These are phyloP conservation scores for Meloidogyne hapla DNA, from an alignment of 1,140 invertebrate genomes.

Conservation along the genomic window DNA sequence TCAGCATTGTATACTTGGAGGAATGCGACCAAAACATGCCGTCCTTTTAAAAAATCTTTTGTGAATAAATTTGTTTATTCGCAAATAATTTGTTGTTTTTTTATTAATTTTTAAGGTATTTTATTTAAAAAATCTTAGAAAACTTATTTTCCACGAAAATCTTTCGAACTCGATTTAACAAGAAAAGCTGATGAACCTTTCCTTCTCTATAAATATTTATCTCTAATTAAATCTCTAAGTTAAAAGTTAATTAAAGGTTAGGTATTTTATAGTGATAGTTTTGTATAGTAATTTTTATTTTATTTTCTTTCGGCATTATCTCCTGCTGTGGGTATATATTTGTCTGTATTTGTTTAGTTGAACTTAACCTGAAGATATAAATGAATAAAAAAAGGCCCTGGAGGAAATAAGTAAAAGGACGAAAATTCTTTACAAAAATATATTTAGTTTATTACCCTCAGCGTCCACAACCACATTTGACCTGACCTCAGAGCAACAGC, in stretches of 20 bases:
- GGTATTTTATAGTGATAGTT: too few species aligned
- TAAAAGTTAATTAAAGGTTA: too few species aligned
- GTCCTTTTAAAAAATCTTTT: constrained; percentile 3
- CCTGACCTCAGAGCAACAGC: constrained; percentile 1
- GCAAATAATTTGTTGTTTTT: neutral
- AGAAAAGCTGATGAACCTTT: too few species aligned
- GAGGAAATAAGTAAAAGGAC: neutral
- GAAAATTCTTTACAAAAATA: neutral
- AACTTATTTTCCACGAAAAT: too few species aligned
- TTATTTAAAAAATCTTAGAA: neutral
- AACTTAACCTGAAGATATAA: neutral
- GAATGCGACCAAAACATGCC: constrained; percentile 31
- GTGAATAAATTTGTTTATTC: constrained; percentile 19
- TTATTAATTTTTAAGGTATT: neutral
- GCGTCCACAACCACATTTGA: neutral
- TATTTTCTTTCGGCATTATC: neutral
- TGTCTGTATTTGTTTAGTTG: neutral
- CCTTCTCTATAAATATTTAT: too few species aligned
- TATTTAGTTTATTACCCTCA: neutral
- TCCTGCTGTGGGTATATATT: neutral
- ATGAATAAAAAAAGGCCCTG: neutral
- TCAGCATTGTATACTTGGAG: constrained; percentile 15
- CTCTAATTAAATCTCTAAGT: too few species aligned
- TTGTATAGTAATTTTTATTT: neutral
- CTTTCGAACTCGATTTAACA: too few species aligned